A percentile compares a stretch with the other conserved stretches of the same genome.
phyloP scores from a whole-genome alignment of 2,888 invertebrate species.

The Toxonevra muliebris region DNA sequence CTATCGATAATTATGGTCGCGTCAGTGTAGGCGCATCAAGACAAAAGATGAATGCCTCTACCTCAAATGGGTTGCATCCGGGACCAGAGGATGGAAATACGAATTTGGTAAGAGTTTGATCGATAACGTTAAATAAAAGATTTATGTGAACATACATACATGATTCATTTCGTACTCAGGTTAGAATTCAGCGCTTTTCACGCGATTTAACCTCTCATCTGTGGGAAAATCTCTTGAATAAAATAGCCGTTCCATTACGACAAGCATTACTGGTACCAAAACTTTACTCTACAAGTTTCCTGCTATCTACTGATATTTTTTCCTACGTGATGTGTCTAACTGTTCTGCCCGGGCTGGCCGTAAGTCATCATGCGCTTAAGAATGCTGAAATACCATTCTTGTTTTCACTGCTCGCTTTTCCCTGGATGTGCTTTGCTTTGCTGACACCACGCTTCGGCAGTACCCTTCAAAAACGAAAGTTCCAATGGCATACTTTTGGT shows the following conservation, averaged over 20 bases:
- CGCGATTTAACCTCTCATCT: constrained; percentile 55
- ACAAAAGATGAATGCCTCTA: constrained; percentile 48
- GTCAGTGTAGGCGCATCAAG: constrained; percentile 50
- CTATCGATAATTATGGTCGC: constrained; percentile 58
- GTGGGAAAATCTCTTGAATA: constrained; percentile 58
- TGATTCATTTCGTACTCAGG: constrained; percentile 37
- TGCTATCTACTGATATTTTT: constrained; percentile 61
- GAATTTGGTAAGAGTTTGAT: constrained; percentile 39
- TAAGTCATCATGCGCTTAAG: constrained; percentile 61
- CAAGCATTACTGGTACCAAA: constrained; percentile 59
- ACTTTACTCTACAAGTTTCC: constrained; percentile 60
- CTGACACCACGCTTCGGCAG: constrained; percentile 64
- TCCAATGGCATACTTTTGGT: constrained; percentile 62
- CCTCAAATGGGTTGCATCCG: constrained; percentile 49
- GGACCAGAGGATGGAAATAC: constrained; percentile 36
- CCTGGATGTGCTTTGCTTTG: constrained; percentile 65
- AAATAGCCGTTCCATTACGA: constrained; percentile 57
- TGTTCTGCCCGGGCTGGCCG: constrained; percentile 61
- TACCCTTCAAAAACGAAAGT: constrained; percentile 58
- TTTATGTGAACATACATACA: not conserved
- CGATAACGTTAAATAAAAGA: not conserved
- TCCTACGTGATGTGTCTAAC: constrained; percentile 64
- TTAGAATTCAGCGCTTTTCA: constrained; percentile 58
- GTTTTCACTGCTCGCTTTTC: constrained; percentile 63
- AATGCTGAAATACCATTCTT: constrained; percentile 64